Evolutionary conservation across 23 tunicate species (phyloP).

Genomic region (Halocynthia aurantium): DNA sequence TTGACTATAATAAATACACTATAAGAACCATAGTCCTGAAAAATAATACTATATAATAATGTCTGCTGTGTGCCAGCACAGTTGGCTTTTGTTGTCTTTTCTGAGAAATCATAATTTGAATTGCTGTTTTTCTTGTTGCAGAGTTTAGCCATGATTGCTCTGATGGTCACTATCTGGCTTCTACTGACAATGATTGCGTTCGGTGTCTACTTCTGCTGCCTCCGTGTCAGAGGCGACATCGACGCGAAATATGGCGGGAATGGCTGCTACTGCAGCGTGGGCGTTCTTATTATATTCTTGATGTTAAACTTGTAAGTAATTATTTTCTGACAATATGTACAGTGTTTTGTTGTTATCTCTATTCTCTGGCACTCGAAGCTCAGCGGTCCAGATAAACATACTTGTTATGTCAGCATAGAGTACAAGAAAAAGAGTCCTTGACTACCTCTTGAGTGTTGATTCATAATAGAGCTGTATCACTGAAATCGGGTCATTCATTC

Average conservation of each 20-base stretch:
- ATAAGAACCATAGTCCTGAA: too few species aligned
- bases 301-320: slow-evolving; percentile 47
- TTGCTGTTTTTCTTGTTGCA: slow-evolving; percentile 1
- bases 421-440: too few species aligned
- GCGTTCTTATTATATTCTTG: slow-evolving; percentile 44
- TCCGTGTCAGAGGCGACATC: slow-evolving; percentile 33
- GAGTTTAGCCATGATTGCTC: slow-evolving; percentile 65
- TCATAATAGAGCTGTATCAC: too few species aligned
- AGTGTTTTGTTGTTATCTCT: not conserved
- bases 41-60: too few species aligned
- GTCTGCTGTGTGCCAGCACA: too few species aligned
- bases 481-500: too few species aligned
- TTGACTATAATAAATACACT: too few species aligned
- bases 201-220: slow-evolving; percentile 49
- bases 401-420: too few species aligned
- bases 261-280: slow-evolving; percentile 74
- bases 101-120: not conserved
- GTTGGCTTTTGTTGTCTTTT: not conserved
- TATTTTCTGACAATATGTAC: not conserved
- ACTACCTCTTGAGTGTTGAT: too few species aligned
- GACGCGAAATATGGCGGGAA: slow-evolving; percentile 37
- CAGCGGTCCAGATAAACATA: too few species aligned
- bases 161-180: slow-evolving; percentile 43
- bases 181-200: slow-evolving; percentile 58
- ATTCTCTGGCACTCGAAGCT: not conserved